Conservation (phyloP, 1,140 invertebrate species). For the Piezodorus guildinii region DNA sequence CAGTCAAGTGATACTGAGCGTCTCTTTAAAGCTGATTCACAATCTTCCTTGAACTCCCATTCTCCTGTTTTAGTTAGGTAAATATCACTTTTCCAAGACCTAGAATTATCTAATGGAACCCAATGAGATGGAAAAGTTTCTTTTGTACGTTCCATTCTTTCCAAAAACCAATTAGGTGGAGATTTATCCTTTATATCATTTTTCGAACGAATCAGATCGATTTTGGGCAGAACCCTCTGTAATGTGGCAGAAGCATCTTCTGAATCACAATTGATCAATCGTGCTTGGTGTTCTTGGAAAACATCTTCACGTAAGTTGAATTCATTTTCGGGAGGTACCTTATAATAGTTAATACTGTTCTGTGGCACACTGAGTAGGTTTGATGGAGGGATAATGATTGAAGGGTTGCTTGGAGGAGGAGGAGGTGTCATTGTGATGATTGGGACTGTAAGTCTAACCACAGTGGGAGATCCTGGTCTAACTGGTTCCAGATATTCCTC, state of each 20-base stretch:
- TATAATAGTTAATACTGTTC: conserved; percentile 26
- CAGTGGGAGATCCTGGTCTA: conserved; percentile 23
- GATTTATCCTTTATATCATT: not conserved
- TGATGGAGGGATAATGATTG: conserved; percentile 11
- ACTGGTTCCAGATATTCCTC: conserved; percentile 1
- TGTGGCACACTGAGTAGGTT: conserved; percentile 25
- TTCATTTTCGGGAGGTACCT: conserved; percentile 26
- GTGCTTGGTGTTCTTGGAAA: conserved; percentile 30
- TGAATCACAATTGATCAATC: conserved; percentile 29
- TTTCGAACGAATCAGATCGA: conserved; percentile 12
- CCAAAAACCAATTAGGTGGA: conserved; percentile 17
- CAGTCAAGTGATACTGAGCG: conserved; percentile 19
- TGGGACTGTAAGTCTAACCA: conserved; percentile 19
- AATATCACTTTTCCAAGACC: conserved; percentile 27
- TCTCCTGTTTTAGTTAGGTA: conserved; percentile 25
- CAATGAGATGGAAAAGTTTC: conserved; percentile 17
- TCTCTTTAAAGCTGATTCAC: conserved; percentile 14
- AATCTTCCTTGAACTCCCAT: conserved; percentile 22
- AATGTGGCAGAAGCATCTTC: conserved; percentile 28
- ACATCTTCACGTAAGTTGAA: conserved; percentile 29
- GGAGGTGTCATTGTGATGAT: conserved; percentile 19
- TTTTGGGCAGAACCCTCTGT: conserved; percentile 1
- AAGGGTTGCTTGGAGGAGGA: not conserved
- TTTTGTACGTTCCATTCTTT: conserved; percentile 16
- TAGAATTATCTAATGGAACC: conserved; percentile 25